Evolutionary conservation across 2,113 vertebrate species (phyloP), one percentile per base, ranked within the genome.

Genomic region (Pan paniscus): DNA sequence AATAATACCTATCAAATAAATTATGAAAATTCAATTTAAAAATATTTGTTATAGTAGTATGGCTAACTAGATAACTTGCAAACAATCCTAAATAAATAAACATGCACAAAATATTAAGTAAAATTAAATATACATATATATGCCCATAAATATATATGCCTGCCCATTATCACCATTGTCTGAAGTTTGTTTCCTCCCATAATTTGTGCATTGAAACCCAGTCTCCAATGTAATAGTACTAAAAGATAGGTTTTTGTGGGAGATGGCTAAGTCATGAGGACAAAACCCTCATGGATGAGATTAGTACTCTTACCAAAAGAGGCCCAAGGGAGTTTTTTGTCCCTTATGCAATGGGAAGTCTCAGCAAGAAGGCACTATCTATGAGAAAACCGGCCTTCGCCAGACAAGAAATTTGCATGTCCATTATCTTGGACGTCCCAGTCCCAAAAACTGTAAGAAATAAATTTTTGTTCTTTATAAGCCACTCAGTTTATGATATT

Each of bases 51-150:
- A 25, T 88, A 85, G 22, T 14, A 83, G 11, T 46, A 46, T 91
- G 11, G 5, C 32, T 55, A 61, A 76, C 82, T 87, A 72, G 8
- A 11, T 72, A 81, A 48, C 5, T 96, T 84, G 8, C 86, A 50
- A 93, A 81, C 11, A 70, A 94, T 55, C 20, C 3, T 48, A 85
- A 67, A 85, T 85, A 27, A 85, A 50, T 93, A 76, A 80, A 38
- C 35, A 46, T 1, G 46, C 46, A 43, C 23, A 85, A 84, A 96
- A 57, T n/a, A 59, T 16, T 55, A 46, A 20, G 50, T 43, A 25
- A 73, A 73, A 38, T 50, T 23, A 50, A 61, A 32, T 32, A 50
- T 11, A 18, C 89, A 14, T 73, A 25, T 27, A 40, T 18, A 61
- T 35, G 50, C 7, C 48, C 4, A 46, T 9, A 57, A 2, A 46